These are phyloP conservation scores for Clinocottus analis DNA, from an alignment of 2,113 vertebrate species.

Conservation along the genomic window DNA sequence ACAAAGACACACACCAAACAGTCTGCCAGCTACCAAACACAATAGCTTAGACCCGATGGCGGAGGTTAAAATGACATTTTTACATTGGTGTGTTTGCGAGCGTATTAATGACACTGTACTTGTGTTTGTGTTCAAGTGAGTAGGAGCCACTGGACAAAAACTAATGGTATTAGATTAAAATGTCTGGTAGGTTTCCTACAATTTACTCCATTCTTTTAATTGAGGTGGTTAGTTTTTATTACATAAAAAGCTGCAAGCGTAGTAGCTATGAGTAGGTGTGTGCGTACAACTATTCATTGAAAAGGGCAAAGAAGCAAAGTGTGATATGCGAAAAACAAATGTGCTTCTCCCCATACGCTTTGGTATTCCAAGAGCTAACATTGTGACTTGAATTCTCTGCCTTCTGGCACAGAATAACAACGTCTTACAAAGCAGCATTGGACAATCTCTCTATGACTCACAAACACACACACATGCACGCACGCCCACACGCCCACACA, in stretches of 20 bases:
- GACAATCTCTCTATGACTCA: too few species aligned
- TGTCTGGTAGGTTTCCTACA: constrained; percentile 5
- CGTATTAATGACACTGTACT: neutral
- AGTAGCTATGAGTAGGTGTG: constrained; percentile 1
- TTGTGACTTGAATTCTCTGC: constrained; percentile 79
- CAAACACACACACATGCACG: constrained; percentile 25
- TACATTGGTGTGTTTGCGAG: constrained; percentile 1
- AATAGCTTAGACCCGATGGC: constrained; percentile 14
- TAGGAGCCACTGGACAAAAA: neutral
- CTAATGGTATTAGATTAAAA: neutral
- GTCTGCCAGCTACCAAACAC: constrained; percentile 34
- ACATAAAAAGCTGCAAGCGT: constrained; percentile 5
- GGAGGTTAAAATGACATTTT: constrained; percentile 33
- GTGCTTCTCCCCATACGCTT: constrained; percentile 18
- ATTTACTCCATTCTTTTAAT: constrained; percentile 16
- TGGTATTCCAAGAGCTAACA: constrained; percentile 80
- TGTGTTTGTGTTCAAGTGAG: constrained; percentile 2
- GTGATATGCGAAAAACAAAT: constrained; percentile 2
- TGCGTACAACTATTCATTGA: neutral
- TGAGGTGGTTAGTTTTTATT: neutral
- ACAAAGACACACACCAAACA: constrained; percentile 23
- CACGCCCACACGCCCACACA: constrained; percentile 18
- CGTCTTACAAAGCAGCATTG: constrained; percentile 63
- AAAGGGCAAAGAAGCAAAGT: neutral
- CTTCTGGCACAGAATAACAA: constrained; percentile 63